phyloP scores from a whole-genome alignment of 2,888 invertebrate species.

The Leptopilina syphax region DNA sequence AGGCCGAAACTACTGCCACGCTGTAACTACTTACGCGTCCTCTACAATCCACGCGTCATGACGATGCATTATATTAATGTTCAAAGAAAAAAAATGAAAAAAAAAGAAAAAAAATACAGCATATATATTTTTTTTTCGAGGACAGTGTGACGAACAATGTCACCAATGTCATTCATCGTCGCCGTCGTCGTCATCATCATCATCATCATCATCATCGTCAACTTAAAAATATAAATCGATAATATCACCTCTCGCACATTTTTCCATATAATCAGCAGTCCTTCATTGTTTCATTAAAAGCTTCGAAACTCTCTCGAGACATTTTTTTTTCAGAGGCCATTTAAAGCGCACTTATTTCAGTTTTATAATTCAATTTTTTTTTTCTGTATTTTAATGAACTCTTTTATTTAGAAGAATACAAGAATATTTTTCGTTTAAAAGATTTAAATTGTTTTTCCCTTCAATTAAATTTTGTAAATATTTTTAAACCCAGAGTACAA shows the following conservation, averaged over 20 bases:
- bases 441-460: no score
- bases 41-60: constrained; percentile 21
- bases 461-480: no score
- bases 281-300: background rate
- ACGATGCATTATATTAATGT: constrained; percentile 8
- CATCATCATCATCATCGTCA: constrained; percentile 20
- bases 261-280: background rate
- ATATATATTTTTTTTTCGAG: background rate
- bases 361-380: no score
- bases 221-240: constrained; percentile 33
- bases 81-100: background rate
- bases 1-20: constrained; percentile 27
- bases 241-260: constrained; percentile 9
- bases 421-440: no score
- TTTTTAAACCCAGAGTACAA: no score
- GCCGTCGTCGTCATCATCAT: background rate
- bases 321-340: background rate
- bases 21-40: constrained; percentile 38
- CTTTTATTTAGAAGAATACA: no score
- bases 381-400: no score
- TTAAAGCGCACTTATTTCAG: no score
- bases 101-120: no score
- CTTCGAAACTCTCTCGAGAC: background rate
- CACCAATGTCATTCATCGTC: constrained; percentile 23
- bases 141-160: constrained; percentile 30